A percentile compares a stretch with the other conserved stretches of the same genome.
Evolutionary conservation across 1,140 invertebrate genomes (phyloP).

Genomic region (Halictus rubicundus): DNA sequence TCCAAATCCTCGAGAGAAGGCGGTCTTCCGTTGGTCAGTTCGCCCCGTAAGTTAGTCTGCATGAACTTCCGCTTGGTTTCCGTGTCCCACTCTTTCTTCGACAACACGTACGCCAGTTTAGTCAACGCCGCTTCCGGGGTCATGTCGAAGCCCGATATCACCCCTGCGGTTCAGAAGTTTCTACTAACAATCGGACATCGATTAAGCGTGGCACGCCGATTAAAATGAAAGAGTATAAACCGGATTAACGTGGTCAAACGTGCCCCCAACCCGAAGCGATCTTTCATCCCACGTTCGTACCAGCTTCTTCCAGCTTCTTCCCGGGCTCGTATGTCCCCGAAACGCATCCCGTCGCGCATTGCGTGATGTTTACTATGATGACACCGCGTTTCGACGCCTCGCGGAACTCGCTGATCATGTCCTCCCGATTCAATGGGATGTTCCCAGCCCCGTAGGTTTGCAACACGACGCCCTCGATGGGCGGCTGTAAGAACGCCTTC

Average conservation of each 20-base stretch:
- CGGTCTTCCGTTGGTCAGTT: conserved; percentile 81
- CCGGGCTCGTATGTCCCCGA: conserved; percentile 91
- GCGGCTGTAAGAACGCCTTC: conserved; percentile 89
- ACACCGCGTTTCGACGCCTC: conserved; percentile 89
- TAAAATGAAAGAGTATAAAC: no score
- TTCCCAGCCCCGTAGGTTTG: conserved; percentile 97
- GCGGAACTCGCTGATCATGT: conserved; percentile 89
- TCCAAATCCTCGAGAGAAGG: conserved; percentile 81
- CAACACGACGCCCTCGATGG: conserved; percentile 93
- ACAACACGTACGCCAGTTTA: conserved; percentile 95
- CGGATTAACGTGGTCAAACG: no score
- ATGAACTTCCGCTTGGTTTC: conserved; percentile 91
- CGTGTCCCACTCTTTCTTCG: conserved; percentile 89
- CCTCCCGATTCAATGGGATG: conserved; percentile 91
- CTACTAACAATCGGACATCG: no score
- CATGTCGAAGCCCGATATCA: conserved; percentile 96
- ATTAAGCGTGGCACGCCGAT: no score
- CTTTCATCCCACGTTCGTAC: conserved; percentile 51
- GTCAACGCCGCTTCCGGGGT: conserved; percentile 96
- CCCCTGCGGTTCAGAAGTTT: conserved; percentile 80
- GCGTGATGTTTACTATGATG: conserved; percentile 96
- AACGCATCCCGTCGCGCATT: conserved; percentile 91
- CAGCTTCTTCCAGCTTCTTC: conserved; percentile 69
- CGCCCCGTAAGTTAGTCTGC: conserved; percentile 87
- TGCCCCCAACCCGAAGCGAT: no score